Evolutionary conservation across 2,888 invertebrate genomes (phyloP), one percentile per base, ranked within the genome.

Genomic region (Phytoseiulus persimilis): DNA sequence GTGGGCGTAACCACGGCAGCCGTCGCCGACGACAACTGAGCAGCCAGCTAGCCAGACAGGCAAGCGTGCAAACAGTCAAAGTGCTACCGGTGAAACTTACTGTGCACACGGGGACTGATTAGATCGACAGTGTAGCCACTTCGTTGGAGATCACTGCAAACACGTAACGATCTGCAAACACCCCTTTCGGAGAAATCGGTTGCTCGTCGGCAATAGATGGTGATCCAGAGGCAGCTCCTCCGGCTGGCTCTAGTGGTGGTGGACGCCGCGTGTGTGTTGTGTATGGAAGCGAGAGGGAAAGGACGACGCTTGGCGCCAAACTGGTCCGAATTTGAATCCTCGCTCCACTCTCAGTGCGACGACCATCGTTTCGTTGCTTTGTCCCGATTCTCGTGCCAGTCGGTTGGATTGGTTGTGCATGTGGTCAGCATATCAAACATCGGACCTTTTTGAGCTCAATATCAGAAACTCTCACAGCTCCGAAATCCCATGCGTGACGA

Each of bases 1-100:
- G 65, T 65, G 65, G 65, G 65, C 65, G 65, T 65, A 65, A 65
- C 65, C 65, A 65, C 65, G 65, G 65, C 65, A 65, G 65, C 65
- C 65, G 65, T 65, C 65, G 65, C 65, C 65, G 65, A 65, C 65
- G 65, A 65, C 65, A 65, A 65, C 65, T 65, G 65, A 65, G 65
- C 65, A 65, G 65, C 65, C 65, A 65, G 18, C 65, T 65, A 65
- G 65, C 65, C 65, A 14, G 65, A 65, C 65, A 65, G 65, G 65
- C 65, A 65, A 65, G 65, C 65, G 65, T 65, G 65, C 65, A 28
- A 65, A 65, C 65, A 65, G 65, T 14, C 65, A 23, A 65, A 65
- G 23, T 14, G 65, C 14, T 65, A 65, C 65, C 65, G 65, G 65
- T 65, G 65, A 65, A 65, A 65, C 65, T 65, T 65, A 65, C 65